Evolutionary conservation across 2,797 vertebrate genomes (phyloP).

Genomic region (Poeciliopsis gracilis): DNA sequence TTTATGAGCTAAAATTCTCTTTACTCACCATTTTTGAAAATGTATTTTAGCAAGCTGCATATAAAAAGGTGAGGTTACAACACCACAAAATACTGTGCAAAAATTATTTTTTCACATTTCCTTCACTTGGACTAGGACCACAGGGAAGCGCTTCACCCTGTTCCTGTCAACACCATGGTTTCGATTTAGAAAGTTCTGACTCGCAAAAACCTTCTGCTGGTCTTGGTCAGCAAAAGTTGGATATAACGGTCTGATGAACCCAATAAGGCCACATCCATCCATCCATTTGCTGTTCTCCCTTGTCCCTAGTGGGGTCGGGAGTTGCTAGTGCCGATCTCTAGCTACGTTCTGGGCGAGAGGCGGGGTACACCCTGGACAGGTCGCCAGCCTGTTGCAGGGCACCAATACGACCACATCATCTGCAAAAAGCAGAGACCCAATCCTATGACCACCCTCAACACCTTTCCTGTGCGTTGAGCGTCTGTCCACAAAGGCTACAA

Average conservation of each 20-base stretch:
- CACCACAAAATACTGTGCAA: not conserved
- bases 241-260: not conserved
- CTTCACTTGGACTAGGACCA: not conserved
- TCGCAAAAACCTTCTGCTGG: too few species aligned
- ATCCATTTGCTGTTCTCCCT: too few species aligned
- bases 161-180: not conserved
- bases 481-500: not conserved
- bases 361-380: too few species aligned
- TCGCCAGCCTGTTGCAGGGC: too few species aligned
- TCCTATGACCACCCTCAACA: not conserved
- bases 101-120: not conserved
- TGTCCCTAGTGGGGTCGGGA: too few species aligned
- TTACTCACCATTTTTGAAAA: not conserved
- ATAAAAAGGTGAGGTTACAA: not conserved
- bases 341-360: too few species aligned
- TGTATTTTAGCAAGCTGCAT: not conserved
- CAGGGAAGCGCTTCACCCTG: not conserved
- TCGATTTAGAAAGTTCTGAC: not conserved
- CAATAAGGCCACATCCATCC: not conserved
- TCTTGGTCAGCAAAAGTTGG: not conserved
- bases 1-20: not conserved
- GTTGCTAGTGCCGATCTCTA: too few species aligned
- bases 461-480: not conserved
- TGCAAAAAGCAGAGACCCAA: not conserved
- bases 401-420: not conserved